Evolutionary conservation across 1,140 invertebrate genomes (phyloP).

Genomic region (Pogonomyrmex californicus): DNA sequence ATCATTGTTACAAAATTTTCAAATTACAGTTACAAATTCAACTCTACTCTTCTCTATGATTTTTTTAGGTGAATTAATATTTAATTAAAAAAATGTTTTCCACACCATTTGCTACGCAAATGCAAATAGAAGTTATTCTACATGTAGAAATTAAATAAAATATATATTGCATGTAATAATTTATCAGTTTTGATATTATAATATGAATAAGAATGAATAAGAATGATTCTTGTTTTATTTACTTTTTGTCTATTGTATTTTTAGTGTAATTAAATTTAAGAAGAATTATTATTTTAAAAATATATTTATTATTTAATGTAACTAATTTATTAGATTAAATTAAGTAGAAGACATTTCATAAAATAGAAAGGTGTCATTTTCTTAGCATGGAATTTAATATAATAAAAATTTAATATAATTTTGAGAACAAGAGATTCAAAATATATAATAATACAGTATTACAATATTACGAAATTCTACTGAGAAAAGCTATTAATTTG

Average conservation of each 20-base stretch:
- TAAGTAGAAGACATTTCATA: background rate
- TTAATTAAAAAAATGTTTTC: background rate
- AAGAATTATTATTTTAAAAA: background rate
- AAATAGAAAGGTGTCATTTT: background rate
- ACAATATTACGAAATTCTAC: background rate
- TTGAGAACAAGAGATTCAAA: background rate
- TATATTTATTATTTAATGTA: background rate
- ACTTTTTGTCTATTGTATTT: background rate
- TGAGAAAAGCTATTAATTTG: too few species aligned
- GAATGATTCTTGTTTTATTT: background rate
- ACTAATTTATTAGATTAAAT: background rate
- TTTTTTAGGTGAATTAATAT: background rate
- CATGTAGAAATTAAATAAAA: background rate
- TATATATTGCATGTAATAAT: background rate
- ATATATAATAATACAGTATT: background rate
- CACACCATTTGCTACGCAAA: background rate
- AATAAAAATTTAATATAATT: background rate
- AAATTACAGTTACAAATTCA: too few species aligned
- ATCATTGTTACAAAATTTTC: conserved; percentile 2
- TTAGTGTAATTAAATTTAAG: background rate
- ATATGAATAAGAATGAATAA: background rate
- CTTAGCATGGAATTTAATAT: background rate
- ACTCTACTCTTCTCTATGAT: background rate
- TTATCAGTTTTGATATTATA: background rate
- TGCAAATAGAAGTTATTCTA: background rate